phyloP scores from a whole-genome alignment of 2,113 vertebrate genomes.

The Python bivittatus region DNA sequence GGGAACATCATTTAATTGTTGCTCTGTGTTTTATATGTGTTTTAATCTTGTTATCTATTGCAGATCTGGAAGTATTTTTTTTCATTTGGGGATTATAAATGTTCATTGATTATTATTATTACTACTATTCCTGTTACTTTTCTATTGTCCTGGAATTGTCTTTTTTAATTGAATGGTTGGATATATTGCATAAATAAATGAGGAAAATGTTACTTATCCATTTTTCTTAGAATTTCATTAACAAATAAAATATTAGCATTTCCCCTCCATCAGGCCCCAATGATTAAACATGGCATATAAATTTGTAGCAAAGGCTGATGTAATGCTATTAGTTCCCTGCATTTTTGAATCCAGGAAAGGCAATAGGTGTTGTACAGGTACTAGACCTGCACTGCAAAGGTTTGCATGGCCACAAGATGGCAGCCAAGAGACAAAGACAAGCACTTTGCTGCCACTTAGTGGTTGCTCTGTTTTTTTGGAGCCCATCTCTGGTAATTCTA shows the following conservation, averaged over 20 bases:
- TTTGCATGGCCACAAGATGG: too few species aligned
- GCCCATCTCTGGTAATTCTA: too few species aligned
- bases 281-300: background rate
- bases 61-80: background rate
- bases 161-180: background rate
- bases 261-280: background rate
- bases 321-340: constrained; percentile 6
- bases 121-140: background rate
- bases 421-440: too few species aligned
- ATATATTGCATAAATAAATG: background rate
- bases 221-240: background rate
- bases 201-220: background rate
- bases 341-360: constrained; percentile 43
- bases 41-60: background rate
- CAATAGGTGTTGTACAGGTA: background rate
- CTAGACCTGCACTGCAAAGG: too few species aligned
- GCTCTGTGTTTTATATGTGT: background rate
- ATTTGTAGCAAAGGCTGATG: background rate
- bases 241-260: background rate
- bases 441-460: too few species aligned
- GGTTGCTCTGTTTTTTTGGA: too few species aligned
- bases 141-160: background rate
- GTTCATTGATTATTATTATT: background rate
- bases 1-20: background rate
- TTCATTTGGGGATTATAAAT: background rate